These are phyloP conservation scores for Drosophila koepferae DNA, from an alignment of 2,888 invertebrate species.

Conservation along the genomic window DNA sequence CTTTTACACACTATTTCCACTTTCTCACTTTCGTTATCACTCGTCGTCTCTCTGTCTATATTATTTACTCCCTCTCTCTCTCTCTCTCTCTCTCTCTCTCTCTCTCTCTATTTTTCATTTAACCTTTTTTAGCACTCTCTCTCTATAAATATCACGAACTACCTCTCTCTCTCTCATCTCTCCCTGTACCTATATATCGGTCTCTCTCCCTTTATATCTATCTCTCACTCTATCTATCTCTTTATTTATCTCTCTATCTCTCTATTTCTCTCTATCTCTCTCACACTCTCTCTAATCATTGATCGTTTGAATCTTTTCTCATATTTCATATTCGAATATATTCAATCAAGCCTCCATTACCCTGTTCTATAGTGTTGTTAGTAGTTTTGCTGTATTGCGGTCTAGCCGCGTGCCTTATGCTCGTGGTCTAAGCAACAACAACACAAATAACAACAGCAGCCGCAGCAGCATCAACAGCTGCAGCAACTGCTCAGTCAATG, in stretches of 20 bases:
- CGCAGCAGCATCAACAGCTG: not conserved
- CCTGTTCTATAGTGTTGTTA: constrained; percentile 37
- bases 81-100: not conserved
- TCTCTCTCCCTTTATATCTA: too few species aligned
- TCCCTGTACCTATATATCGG: too few species aligned
- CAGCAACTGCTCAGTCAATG: constrained; percentile 45
- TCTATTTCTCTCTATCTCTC: not conserved
- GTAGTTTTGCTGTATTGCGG: constrained; percentile 44
- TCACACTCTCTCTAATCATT: not conserved
- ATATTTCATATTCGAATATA: not conserved
- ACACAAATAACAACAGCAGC: not conserved
- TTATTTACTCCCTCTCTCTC: not conserved
- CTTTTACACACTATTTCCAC: too few species aligned
- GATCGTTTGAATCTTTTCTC: too few species aligned
- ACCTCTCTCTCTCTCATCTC: not conserved
- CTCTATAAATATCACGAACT: too few species aligned
- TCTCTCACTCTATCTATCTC: not conserved
- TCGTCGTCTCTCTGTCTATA: too few species aligned
- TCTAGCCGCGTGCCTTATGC: constrained; percentile 67
- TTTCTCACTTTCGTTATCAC: too few species aligned
- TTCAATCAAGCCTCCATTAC: not conserved
- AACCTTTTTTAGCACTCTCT: too few species aligned
- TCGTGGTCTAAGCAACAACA: constrained; percentile 29
- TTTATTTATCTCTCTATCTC: not conserved
- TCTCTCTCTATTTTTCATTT: too few species aligned